Evolutionary conservation across 2,113 vertebrate species (phyloP), one percentile per base, ranked within the genome.

Genomic region (Calcarius ornatus): DNA sequence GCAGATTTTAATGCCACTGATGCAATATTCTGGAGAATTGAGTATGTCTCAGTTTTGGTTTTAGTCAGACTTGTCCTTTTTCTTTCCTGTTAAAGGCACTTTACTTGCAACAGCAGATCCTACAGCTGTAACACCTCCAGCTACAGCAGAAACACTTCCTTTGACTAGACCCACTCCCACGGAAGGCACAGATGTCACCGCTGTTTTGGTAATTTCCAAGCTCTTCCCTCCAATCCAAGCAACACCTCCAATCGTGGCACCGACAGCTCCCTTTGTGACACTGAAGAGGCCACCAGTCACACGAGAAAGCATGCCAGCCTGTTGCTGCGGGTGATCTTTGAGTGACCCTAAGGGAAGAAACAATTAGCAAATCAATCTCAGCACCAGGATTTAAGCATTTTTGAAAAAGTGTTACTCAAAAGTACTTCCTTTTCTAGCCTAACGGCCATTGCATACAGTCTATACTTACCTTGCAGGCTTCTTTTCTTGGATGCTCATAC

Each of bases 61-160:
- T 98, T 98, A 99, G 97, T 99, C 99, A 96, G 99, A 99, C 95
- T 99, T 99, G 98, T 99, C 99, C 96, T 99, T 99, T 97, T 99
- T 99, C 98, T 99, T 99, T 93, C 99, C 98, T 48, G 98, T 97
- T 94, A 98, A 98, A 94, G 99, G 99, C 98, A 99, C 98, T 98
- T 98, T 99, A 97, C 96, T 99, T 94, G 97, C 98, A 76, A 99
- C 99, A n/a, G 99, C 99, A 40, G 99, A 99, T 68, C 99, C 99
- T 21, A 99, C 98, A 37, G 99, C 98, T 42, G 98, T 97, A 68
- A 99, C 98, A 15, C 99, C 99, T 90, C 99, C 98, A 35, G 99
- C 99, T 78, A 99, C 99, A 15, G 99, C 99, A 43, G 98, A 99
- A 91, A 99, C 98, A 4, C 99, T 97, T 73, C 98, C 99, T 98